These are phyloP conservation scores for Gobionotothen gibberifrons DNA, from an alignment of 2,797 vertebrate genomes.

Conservation along the genomic window DNA sequence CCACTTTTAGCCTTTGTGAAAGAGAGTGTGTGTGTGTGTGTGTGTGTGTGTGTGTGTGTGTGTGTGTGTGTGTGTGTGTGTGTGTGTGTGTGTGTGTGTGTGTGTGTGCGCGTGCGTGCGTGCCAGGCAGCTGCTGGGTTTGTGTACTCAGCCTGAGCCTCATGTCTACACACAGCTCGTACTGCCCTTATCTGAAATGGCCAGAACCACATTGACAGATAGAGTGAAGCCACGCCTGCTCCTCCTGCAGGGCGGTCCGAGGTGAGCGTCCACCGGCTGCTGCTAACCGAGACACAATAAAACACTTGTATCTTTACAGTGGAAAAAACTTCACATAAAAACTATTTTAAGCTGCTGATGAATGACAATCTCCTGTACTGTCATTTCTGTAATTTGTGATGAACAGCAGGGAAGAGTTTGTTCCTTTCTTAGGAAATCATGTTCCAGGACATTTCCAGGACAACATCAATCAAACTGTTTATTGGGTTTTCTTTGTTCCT, in stretches of 20 bases:
- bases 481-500: constrained; percentile 43
- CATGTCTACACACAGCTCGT: constrained; percentile 74
- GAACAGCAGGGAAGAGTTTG: constrained; percentile 37
- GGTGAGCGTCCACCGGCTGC: constrained; percentile 4
- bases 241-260: constrained; percentile 37
- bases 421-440: constrained; percentile 45
- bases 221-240: constrained; percentile 63
- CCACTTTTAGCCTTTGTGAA: constrained; percentile 64
- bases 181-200: constrained; percentile 80
- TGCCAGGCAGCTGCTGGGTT: constrained; percentile 68
- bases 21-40: constrained; percentile 32
- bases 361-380: not conserved
- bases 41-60: constrained; percentile 34
- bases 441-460: constrained; percentile 50
- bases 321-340: constrained; percentile 7
- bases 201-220: constrained; percentile 78
- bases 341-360: constrained; percentile 19
- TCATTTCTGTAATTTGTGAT: constrained; percentile 36
- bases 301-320: not conserved
- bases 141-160: constrained; percentile 80
- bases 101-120: constrained; percentile 38
- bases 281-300: not conserved
- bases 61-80: constrained; percentile 14
- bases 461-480: constrained; percentile 54
- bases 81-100: constrained; percentile 34